Percentiles rank a stretch among this genome's conserved stretches.
Conservation (phyloP, 2,888 invertebrate species). For the Epistrophella euchroma region DNA sequence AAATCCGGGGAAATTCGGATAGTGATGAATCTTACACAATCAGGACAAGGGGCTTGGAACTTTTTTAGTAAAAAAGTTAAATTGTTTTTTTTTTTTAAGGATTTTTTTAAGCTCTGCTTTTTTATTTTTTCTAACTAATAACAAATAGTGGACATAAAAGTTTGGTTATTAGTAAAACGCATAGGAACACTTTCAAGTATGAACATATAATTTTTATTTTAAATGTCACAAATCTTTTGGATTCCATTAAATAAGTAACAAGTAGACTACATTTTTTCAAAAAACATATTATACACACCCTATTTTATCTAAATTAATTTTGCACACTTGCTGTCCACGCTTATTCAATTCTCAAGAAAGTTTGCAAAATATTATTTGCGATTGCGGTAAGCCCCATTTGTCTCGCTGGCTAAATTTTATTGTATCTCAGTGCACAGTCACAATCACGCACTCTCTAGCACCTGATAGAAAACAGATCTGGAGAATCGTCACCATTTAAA, state of each 20-base stretch:
- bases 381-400: conserved; percentile 12
- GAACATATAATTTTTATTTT: no score
- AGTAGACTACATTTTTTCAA: not conserved
- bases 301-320: not conserved
- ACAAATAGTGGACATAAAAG: no score
- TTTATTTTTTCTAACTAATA: no score
- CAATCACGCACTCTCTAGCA: conserved; percentile 38
- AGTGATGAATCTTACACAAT: no score
- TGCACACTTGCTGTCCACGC: conserved; percentile 11
- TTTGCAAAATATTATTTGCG: conserved; percentile 35
- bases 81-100: no score
- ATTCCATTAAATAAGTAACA: not conserved
- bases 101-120: no score
- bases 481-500: not conserved
- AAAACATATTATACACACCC: conserved; percentile 7
- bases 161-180: no score
- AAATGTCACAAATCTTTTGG: no score
- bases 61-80: no score
- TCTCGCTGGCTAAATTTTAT: not conserved
- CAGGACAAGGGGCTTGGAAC: no score
- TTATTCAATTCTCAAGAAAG: conserved; percentile 24
- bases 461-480: conserved; percentile 24
- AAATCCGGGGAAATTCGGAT: no score
- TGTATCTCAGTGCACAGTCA: conserved; percentile 34
- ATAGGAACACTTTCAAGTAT: no score